Percentiles rank a stretch among this genome's conserved stretches.
phyloP scores from a whole-genome alignment of 1,140 invertebrate species.

The Pentalonia nigronervosa region DNA sequence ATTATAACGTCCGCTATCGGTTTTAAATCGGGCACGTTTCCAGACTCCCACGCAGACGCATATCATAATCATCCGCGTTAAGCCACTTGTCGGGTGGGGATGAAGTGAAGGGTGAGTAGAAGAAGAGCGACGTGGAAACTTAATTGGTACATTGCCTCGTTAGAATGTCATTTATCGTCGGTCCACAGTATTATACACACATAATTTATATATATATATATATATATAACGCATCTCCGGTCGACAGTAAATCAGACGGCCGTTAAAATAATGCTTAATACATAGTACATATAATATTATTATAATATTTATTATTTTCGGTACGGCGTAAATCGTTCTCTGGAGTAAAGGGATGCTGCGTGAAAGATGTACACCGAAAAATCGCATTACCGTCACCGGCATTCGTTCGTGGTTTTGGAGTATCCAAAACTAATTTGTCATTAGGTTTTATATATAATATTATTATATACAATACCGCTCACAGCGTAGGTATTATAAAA shows the following conservation, averaged over 20 bases:
- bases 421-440: background rate
- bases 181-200: background rate
- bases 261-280: background rate
- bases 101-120: too few species aligned
- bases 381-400: background rate
- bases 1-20: background rate
- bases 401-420: background rate
- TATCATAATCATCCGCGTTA: slow-evolving; percentile 6
- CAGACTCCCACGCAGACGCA: slow-evolving; percentile 1
- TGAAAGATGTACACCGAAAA: background rate
- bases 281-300: background rate
- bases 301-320: background rate
- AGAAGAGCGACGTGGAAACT: background rate
- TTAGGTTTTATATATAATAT: background rate
- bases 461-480: background rate
- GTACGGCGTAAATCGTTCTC: background rate
- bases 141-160: background rate
- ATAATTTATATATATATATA: background rate
- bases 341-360: background rate
- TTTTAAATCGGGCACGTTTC: slow-evolving; percentile 7
- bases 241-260: background rate
- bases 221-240: background rate
- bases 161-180: background rate
- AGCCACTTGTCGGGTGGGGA: background rate
- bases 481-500: background rate